Percentiles rank a stretch among this genome's conserved stretches.
phyloP scores from a whole-genome alignment of 2,888 invertebrate genomes.

The Rhynchonema sp. region DNA sequence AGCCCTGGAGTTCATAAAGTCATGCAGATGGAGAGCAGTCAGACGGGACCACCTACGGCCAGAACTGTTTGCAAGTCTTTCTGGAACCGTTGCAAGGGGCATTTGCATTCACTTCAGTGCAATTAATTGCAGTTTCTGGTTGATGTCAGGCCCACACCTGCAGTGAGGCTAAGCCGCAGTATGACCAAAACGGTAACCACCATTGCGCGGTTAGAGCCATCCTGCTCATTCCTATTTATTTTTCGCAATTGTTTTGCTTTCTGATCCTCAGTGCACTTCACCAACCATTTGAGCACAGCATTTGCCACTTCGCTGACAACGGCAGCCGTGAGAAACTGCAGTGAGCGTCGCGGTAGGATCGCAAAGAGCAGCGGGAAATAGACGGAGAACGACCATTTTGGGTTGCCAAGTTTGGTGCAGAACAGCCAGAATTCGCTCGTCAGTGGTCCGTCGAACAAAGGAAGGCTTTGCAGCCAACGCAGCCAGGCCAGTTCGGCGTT shows the following conservation, averaged over 20 bases:
- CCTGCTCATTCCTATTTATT: not conserved
- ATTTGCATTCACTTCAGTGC: not conserved
- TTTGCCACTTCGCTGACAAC: slow-evolving; percentile 2
- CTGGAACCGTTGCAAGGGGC: too few species aligned
- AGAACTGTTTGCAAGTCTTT: not conserved
- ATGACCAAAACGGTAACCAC: too few species aligned
- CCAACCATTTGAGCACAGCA: slow-evolving; percentile 4
- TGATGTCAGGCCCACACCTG: too few species aligned
- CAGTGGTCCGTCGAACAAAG: not conserved
- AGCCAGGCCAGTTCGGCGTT: not conserved
- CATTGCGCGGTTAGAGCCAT: too few species aligned
- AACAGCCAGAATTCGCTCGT: not conserved
- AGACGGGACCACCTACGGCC: not conserved
- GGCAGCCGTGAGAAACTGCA: not conserved
- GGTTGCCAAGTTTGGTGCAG: slow-evolving; percentile 2
- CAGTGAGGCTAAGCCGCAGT: too few species aligned
- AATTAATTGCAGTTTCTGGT: too few species aligned
- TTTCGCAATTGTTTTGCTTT: not conserved
- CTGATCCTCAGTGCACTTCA: too few species aligned
- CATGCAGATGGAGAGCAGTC: too few species aligned
- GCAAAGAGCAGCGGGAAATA: slow-evolving; percentile 4
- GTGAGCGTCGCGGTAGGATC: not conserved
- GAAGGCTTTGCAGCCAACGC: not conserved
- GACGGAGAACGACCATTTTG: slow-evolving; percentile 2
- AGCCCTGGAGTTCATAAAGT: too few species aligned